Evolutionary conservation across 2,113 vertebrate genomes (phyloP).

Genomic region (Drymodes brunneopygia): DNA sequence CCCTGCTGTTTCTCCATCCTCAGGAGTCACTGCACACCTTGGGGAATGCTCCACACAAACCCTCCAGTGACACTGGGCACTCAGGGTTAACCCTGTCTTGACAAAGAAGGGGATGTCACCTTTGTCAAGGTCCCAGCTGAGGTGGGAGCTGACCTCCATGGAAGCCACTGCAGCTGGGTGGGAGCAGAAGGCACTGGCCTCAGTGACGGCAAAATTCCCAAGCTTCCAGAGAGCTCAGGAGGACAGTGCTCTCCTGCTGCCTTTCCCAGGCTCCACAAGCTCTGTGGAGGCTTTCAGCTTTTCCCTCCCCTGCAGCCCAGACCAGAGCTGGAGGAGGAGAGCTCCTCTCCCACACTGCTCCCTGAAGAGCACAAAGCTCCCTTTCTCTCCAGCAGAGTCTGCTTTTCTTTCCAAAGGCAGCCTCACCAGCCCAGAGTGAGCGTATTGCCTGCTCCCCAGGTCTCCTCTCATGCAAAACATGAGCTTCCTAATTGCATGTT

Average conservation of each 20-base stretch:
- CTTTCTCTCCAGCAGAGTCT: neutral
- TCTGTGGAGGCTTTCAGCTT: neutral
- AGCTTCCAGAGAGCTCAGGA: neutral
- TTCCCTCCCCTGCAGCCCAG: neutral
- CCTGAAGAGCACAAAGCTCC: neutral
- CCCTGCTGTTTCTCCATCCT: neutral
- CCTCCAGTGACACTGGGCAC: neutral
- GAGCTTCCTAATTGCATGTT: constrained; percentile 6
- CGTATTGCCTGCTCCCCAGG: neutral
- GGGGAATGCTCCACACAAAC: neutral
- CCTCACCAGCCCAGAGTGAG: neutral
- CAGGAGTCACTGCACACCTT: neutral
- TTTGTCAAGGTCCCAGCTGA: neutral
- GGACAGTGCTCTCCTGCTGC: neutral
- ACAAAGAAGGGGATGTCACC: neutral
- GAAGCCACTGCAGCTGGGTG: neutral
- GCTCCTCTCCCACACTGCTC: neutral
- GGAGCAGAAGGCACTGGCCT: neutral
- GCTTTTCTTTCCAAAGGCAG: neutral
- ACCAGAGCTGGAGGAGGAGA: neutral
- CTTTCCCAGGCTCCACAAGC: neutral
- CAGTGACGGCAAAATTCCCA: neutral
- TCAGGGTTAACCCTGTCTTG: neutral
- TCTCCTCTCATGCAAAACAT: constrained; percentile 3
- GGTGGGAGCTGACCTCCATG: neutral